Evolutionary conservation across 2,888 invertebrate genomes (phyloP).

Genomic region (Helobdella robusta): DNA sequence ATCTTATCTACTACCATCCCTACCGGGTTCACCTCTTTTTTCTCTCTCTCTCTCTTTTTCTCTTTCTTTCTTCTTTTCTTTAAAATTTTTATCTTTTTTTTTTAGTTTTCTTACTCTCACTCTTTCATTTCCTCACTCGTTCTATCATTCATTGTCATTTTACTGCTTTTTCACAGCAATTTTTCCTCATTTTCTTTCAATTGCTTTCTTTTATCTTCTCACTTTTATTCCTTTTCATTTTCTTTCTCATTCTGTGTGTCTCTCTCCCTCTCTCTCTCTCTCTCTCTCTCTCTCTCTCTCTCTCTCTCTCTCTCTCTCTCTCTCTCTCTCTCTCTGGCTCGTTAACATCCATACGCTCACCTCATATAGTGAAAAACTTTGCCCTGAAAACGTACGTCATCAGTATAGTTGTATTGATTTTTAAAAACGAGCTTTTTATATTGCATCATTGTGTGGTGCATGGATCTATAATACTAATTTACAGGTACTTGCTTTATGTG

Average conservation of each 20-base stretch:
- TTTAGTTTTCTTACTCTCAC: neutral
- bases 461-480: no score
- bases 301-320: constrained; percentile 17
- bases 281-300: constrained; percentile 19
- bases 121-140: neutral
- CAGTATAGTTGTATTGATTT: no score
- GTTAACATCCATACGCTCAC: no score
- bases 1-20: neutral
- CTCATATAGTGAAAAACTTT: no score
- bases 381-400: no score
- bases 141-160: constrained; percentile 3
- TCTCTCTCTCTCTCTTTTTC: constrained; percentile 1
- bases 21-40: neutral
- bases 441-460: no score
- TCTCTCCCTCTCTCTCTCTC: constrained; percentile 4
- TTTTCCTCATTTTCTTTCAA: neutral
- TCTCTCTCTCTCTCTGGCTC: no score
- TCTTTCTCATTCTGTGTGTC: neutral
- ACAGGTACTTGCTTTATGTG: no score
- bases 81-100: neutral
- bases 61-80: neutral
- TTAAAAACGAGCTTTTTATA: no score
- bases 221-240: neutral
- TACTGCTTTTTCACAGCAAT: no score
- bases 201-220: neutral